phyloP scores from a whole-genome alignment of 23 tunicate species.

The Aplidium turbinatum region DNA sequence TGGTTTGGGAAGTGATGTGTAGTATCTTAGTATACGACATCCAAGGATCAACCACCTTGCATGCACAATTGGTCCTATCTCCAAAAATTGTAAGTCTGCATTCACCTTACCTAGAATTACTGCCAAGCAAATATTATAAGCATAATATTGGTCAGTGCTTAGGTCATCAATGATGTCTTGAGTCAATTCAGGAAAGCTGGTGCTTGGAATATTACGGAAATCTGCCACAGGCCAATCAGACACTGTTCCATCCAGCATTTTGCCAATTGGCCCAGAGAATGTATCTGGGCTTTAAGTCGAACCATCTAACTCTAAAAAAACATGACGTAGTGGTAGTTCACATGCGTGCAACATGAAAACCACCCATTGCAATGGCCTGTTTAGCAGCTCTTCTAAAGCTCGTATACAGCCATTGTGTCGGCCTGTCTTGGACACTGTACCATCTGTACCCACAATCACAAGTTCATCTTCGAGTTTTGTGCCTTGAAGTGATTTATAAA shows the following conservation, averaged over 20 bases:
- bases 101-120: conserved; percentile 9
- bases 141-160: conserved; percentile 33
- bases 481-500: conserved; percentile 11
- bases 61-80: conserved; percentile 34
- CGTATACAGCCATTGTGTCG: too few species aligned
- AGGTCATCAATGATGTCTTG: conserved; percentile 19
- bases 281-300: too few species aligned
- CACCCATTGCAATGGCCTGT: too few species aligned
- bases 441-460: conserved; percentile 16
- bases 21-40: conserved; percentile 17
- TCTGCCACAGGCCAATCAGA: conserved; percentile 27
- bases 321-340: too few species aligned
- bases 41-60: conserved; percentile 37
- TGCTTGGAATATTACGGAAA: conserved; percentile 22
- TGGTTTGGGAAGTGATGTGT: not conserved
- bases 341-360: too few species aligned
- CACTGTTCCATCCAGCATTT: conserved; percentile 24
- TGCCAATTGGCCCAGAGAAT: conserved; percentile 32
- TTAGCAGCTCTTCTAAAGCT: too few species aligned
- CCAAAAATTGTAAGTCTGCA: conserved; percentile 23
- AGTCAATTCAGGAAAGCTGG: conserved; percentile 1
- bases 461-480: conserved; percentile 22
- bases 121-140: conserved; percentile 25
- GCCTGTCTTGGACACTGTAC: conserved; percentile 37
- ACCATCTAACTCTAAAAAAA: too few species aligned